A percentile compares a stretch with the other conserved stretches of the same genome.
Evolutionary conservation across 2,888 invertebrate species (phyloP).

Genomic region (Microctonus hyperodae): DNA sequence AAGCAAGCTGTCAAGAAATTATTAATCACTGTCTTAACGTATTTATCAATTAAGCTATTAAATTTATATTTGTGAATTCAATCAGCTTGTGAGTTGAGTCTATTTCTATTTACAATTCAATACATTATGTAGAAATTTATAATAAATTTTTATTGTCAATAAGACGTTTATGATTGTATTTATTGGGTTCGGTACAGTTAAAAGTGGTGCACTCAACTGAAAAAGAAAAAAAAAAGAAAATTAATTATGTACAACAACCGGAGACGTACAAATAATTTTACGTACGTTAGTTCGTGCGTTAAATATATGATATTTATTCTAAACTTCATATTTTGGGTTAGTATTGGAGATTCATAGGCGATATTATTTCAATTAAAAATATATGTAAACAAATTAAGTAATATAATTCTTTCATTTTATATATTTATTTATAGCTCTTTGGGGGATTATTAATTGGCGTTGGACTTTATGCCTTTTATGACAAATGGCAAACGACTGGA

Average conservation of each 20-base stretch:
- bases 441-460: conserved; percentile 87
- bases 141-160: conserved; percentile 5
- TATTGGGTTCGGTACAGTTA: not conserved
- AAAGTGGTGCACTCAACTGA: not conserved
- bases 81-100: conserved; percentile 28
- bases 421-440: conserved; percentile 72
- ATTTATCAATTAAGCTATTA: conserved; percentile 36
- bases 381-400: conserved; percentile 32
- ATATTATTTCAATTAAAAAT: conserved; percentile 38
- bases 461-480: conserved; percentile 90
- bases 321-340: conserved; percentile 91
- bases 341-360: conserved; percentile 54
- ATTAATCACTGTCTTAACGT: not conserved
- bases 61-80: conserved; percentile 25
- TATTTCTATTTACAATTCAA: conserved; percentile 17
- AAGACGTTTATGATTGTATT: conserved; percentile 14
- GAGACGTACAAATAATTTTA: conserved; percentile 75
- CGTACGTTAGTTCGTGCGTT: conserved; percentile 85
- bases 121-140: conserved; percentile 16
- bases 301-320: conserved; percentile 90
- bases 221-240: not conserved
- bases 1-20: conserved; percentile 43
- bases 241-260: conserved; percentile 61
- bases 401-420: too few species aligned
- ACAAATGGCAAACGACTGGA: conserved; percentile 90